Base-by-base conservation (phyloP, 1,140 invertebrate species). In the Meloidogyne exigua region DNA sequence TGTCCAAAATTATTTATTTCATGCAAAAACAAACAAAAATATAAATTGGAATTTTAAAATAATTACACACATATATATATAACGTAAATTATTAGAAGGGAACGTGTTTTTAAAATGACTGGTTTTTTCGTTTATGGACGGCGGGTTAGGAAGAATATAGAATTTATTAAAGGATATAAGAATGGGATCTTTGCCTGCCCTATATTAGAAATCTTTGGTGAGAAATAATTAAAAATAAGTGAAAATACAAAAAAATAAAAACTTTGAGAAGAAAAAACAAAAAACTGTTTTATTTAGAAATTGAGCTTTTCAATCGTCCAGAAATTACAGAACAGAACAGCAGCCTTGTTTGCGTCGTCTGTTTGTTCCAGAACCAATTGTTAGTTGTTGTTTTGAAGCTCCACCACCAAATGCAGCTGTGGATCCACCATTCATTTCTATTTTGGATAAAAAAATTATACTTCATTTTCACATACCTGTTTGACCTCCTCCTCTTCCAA, bases 291-390 rank as follows among this genome's bases (percentile, higher is more conserved):
- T 57, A 7, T 39, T 57, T n/a, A 57, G 21, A 57, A 57, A n/a
- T 57, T 57, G 49, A 57, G 49, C 49, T 57, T 57, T 57, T n/a
- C 36, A 57, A n/a, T 7, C 18, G 11, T 3, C 7, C 44, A 72
- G 25, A 25, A 63, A 12, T 73, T 25, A 73, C 39, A 73, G 25
- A n/a, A 73, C 65, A 65, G 57, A 73, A 15, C 72, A 73, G 65
- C 72, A 73, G 13, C 72, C 57, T 62, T 73, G 62, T 65, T 73
- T 73, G 28, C 72, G 72, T n/a, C 72, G 12, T 65, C 72, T 62
- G 25, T 73, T 73, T 11, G 42, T 12, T 15, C 72, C 72, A 66
- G 39, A 57, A n/a, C 49, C 49, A 4, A 57, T 57, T 57, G 49
- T n/a, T 15, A 57, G 21, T 57, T 57, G 49, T 57, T 57, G 49